phyloP scores from a whole-genome alignment of 2,888 invertebrate genomes.

The Nebria brevicollis region DNA sequence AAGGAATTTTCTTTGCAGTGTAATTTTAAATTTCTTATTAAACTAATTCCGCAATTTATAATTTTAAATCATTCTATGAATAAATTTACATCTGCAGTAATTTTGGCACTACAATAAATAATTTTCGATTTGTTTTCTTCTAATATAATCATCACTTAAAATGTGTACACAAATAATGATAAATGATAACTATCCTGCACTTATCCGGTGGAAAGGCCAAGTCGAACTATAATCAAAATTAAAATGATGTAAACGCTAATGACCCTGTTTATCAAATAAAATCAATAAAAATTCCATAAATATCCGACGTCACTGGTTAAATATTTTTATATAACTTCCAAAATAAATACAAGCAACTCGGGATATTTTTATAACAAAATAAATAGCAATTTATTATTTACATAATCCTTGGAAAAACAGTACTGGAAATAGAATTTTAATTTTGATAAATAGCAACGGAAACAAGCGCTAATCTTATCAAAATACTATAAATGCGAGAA shows the following conservation, averaged over 20 bases:
- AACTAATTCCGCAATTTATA: too few relatives aligned
- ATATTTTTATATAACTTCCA: not conserved
- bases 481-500: not conserved
- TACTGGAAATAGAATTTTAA: not conserved
- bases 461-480: not conserved
- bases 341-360: not conserved
- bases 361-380: not conserved
- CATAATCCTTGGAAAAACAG: not conserved
- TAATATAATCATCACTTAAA: too few relatives aligned
- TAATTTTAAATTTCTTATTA: too few relatives aligned
- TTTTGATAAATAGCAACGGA: not conserved
- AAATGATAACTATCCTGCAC: too few relatives aligned
- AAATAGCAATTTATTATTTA: not conserved
- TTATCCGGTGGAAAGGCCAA: too few relatives aligned
- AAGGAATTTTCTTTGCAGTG: too few relatives aligned
- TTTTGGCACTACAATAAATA: too few relatives aligned
- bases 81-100: too few relatives aligned
- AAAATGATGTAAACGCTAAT: not conserved
- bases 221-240: not conserved
- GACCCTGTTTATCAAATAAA: not conserved
- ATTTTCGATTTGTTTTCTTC: too few relatives aligned
- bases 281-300: not conserved
- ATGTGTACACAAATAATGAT: too few relatives aligned
- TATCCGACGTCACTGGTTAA: not conserved
- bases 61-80: too few relatives aligned